Evolutionary conservation across 1,140 invertebrate species (phyloP), one percentile per base, ranked within the genome.

Genomic region (Cydia amplana): DNA sequence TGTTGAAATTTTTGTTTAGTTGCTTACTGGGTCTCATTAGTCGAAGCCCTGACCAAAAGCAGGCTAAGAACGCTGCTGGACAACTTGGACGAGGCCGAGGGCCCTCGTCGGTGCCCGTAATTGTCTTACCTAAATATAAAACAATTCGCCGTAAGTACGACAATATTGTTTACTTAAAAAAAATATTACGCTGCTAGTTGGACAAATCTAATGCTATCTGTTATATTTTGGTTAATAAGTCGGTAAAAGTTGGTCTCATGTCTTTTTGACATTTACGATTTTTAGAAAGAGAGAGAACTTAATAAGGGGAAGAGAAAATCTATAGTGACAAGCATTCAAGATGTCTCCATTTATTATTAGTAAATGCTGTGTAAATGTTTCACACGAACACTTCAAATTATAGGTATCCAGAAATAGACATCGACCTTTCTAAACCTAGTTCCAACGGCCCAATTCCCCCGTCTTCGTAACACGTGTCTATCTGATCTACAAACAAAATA

Each of bases 41-140:
- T 18, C 4, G 65, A 70, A 70, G 32, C 10, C 23, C 16, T 32
- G 32, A 18, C 43, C 65, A 70, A 70, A 67, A 43, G 32, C 64
- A 60, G 20, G 9, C 55, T 60, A 60, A 60, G 55, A 60, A 60
- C 55, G 3, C 14, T 5, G 18, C 55, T 60, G 20, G 64, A 18
- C 65, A 28, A n/a, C n/a, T n/a, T n/a, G n/a, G n/a, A n/a, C n/a
- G n/a, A 70, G 65, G 28, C 65, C 65, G 28, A 65, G 65, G 9
- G 65, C 28, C 16, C 25, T 32, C 65, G 28, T n/a, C n/a, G 28
- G n/a, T 28, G 64, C 14, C 7, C 28, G 28, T 43, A 70, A 70
- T 70, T 70, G 65, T 70, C 65, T 43, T 70, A 70, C 32, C 65
- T 18, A 9, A 20, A 40, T 18, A 70, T 36, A 18, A 70, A 40